Conservation (phyloP, 2,888 invertebrate species). For the Thymelicus acteon region DNA sequence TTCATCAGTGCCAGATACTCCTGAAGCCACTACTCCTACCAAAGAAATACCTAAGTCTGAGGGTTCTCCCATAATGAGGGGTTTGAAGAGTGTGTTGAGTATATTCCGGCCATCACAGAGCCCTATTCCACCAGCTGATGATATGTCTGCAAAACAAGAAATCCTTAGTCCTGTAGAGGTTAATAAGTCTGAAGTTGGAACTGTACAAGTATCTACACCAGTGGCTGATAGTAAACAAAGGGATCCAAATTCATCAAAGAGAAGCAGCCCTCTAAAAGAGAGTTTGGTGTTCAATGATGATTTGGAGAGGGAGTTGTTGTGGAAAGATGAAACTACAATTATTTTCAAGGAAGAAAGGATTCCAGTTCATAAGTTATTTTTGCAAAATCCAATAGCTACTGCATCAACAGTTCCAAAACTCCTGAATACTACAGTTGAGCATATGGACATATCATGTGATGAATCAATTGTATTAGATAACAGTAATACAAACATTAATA, state of each 20-base stretch:
- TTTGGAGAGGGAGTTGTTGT: conserved; percentile 71
- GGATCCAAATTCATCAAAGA: conserved; percentile 57
- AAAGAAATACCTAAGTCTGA: conserved; percentile 65
- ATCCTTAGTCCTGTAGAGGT: conserved; percentile 40
- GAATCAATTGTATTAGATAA: conserved; percentile 56
- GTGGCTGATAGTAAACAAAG: conserved; percentile 56
- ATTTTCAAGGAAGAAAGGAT: conserved; percentile 72
- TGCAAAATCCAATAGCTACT: conserved; percentile 44
- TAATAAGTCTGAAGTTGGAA: conserved; percentile 36
- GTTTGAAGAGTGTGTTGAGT: conserved; percentile 73
- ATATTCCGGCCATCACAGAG: conserved; percentile 78
- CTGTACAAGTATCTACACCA: conserved; percentile 66
- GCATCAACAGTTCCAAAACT: not conserved
- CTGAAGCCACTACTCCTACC: conserved; percentile 74
- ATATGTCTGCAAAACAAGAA: conserved; percentile 34
- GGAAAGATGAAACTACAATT: conserved; percentile 76
- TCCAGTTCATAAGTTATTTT: conserved; percentile 70
- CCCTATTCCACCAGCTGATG: conserved; percentile 62
- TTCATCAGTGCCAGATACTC: conserved; percentile 66
- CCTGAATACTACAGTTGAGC: conserved; percentile 62
- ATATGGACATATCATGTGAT: conserved; percentile 72
- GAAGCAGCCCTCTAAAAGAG: conserved; percentile 70
- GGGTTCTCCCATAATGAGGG: conserved; percentile 75
- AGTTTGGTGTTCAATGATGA: conserved; percentile 74
- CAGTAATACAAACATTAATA: conserved; percentile 51